Base-by-base conservation (phyloP, 2,797 vertebrate species). In the Oryzias dopingdopingensis region DNA sequence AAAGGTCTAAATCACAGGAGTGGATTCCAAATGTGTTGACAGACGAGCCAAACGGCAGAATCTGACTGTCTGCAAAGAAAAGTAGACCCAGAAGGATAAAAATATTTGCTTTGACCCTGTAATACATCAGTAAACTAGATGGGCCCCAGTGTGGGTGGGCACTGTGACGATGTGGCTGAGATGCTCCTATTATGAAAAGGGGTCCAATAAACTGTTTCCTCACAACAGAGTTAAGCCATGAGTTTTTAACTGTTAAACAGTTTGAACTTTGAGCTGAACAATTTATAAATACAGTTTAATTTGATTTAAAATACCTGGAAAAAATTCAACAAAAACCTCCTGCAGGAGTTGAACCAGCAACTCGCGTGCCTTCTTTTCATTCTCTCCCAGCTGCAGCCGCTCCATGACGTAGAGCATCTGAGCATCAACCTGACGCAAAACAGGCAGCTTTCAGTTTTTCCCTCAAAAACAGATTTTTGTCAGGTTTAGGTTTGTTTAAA, bases 271-370 rank as follows among this genome's bases (percentile, higher is more conserved):
- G 20, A 26, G 24, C 24, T 5, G 24, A 26, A 26, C 24, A 26
- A 26, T 26, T 26, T 26, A 26, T 32, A 2, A 32, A 32, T 32
- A 32, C 8, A 32, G 29, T 32, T 32, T 32, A 7, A 32, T 2
- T 32, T 32, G 29, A 32, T 8, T 32, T 32, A 7, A 32, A 32
- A 32, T 37, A 97, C 96, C 95, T 62, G 96, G 95, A 66, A 97
- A 95, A 80, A 98, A 98, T 69, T 98, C 96, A 0, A 90, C 81
- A 63, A 96, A 95, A 52, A 96, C 92, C 77, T 97, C 95, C 64
- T 95, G 93, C 70, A 98, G 86, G 26, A 98, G 91, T 3, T 94
- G 76, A 51, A 96, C 87, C 42, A 97, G 79, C 10, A 98, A 86
- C 13, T 80, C 72, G 49, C 96, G 74, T 12, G 92, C 82, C 23